Base-by-base conservation (phyloP, 1,140 invertebrate genomes). In the Rhagoletis pomonella region DNA sequence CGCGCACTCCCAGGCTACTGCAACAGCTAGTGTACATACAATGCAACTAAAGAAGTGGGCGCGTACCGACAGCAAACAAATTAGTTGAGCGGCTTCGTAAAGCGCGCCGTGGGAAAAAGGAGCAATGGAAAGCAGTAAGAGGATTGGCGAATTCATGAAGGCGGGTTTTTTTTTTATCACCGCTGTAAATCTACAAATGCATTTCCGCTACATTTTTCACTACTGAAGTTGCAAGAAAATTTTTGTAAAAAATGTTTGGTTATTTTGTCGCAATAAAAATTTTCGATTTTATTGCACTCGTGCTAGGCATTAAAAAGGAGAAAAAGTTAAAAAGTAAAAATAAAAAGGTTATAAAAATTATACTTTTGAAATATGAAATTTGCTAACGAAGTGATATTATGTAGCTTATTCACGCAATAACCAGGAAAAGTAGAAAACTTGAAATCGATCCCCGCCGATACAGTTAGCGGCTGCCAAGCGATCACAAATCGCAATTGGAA, bases 161-260 rank as follows among this genome's bases (percentile, higher is more conserved):
- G 47, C 47, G 73, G 69, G 29, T 29, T 29, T 29, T 29, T 29
- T 5, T 73, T 81, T 81, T 62, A 62, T 62, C 60, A 14, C 12
- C 4, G 12, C 60, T 67, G 64, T 55, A 81, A 81, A 81, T 81
- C 47, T n/a, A n/a, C 47, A 81, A 55, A 58, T 50, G 73, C 9
- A 81, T 81, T 81, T 81, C 73, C 73, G 73, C 47, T 55, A 10
- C 3, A 58, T 81, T 55, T 81, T 77, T 77, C 44, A 29, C 50
- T 10, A 55, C 50, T 7, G 5, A 10, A 55, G 50, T 55, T 10
- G 50, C 50, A 55, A 55, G 5, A 55, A 29, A 29, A 29, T 29
- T 29, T 29, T 29, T 29, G 29, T 29, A 29, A 29, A 29, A 29
- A 29, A 29, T 29, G 1, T 55, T 55, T 55, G 50, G 5, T 55